Percentiles rank a stretch among this genome's conserved stretches.
Evolutionary conservation across 2,888 invertebrate genomes (phyloP).

Genomic region (Acanthoscelides obtectus): DNA sequence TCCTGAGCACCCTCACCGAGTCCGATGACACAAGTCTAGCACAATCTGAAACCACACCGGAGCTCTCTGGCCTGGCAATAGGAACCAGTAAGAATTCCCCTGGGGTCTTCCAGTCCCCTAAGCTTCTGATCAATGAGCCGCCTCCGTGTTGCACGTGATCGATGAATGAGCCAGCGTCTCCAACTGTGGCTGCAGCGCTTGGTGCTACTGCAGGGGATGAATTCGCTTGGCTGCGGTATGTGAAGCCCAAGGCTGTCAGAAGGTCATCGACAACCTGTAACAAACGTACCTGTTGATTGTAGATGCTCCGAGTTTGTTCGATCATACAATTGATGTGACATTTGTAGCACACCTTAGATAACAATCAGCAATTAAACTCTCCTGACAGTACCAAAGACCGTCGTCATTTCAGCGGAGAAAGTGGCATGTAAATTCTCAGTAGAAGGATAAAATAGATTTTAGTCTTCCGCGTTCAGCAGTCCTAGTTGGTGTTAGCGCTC

Average conservation of each 20-base stretch:
- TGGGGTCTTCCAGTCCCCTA: constrained; percentile 16
- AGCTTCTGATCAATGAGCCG: neutral
- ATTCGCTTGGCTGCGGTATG: constrained; percentile 40
- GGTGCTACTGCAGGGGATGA: constrained; percentile 39
- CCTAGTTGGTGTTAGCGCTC: no score
- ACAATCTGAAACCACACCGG: constrained; percentile 33
- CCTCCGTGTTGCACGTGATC: constrained; percentile 40
- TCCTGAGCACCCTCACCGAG: constrained; percentile 27
- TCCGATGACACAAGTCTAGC: constrained; percentile 28
- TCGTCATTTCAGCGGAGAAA: no score
- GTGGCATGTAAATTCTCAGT: no score
- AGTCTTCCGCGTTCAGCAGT: no score
- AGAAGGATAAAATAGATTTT: no score
- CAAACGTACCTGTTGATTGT: neutral
- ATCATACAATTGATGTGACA: no score
- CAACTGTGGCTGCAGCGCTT: constrained; percentile 43
- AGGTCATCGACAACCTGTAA: constrained; percentile 46
- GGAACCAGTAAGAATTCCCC: constrained; percentile 43
- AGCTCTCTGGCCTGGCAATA: constrained; percentile 43
- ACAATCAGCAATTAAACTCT: no score
- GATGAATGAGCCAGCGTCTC: constrained; percentile 42
- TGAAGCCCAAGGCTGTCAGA: constrained; percentile 46
- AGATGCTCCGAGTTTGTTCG: no score
- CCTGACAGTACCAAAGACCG: no score
- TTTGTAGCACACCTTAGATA: no score